phyloP scores from a whole-genome alignment of 2,113 vertebrate species.

The Urocitellus parryii region DNA sequence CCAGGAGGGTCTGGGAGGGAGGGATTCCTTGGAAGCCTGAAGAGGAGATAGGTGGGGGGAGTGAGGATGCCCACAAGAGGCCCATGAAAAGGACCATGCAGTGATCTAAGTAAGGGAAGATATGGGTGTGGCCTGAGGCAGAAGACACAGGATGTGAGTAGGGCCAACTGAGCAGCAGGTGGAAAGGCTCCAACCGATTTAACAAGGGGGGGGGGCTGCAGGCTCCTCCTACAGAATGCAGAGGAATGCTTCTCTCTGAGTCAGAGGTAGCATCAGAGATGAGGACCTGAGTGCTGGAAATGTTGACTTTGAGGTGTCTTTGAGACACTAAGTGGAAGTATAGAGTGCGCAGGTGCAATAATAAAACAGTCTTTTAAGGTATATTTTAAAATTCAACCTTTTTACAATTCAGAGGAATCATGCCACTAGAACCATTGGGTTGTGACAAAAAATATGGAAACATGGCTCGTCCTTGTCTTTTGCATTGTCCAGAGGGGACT shows the following conservation, averaged over 20 bases:
- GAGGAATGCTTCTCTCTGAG: not conserved
- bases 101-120: not conserved
- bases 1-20: not conserved
- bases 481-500: no score
- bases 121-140: not conserved
- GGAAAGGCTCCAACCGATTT: not conserved
- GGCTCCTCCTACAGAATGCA: rapidly evolving
- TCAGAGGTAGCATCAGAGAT: not conserved
- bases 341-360: not conserved
- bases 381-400: slow-evolving; percentile 1
- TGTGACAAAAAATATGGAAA: not conserved
- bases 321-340: not conserved
- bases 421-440: not conserved
- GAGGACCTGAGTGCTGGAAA: not conserved
- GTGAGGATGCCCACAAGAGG: not conserved
- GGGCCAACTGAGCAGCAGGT: not conserved
- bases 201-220: rapidly evolving
- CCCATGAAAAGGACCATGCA: not conserved
- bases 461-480: not conserved
- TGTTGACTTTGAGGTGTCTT: not conserved
- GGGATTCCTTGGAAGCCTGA: not conserved
- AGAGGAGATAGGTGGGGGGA: not conserved
- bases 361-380: not conserved
- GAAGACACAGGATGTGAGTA: not conserved
- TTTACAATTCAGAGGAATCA: not conserved